Evolutionary conservation across 2,797 vertebrate species (phyloP).

Genomic region (Tiaroga cobitis): DNA sequence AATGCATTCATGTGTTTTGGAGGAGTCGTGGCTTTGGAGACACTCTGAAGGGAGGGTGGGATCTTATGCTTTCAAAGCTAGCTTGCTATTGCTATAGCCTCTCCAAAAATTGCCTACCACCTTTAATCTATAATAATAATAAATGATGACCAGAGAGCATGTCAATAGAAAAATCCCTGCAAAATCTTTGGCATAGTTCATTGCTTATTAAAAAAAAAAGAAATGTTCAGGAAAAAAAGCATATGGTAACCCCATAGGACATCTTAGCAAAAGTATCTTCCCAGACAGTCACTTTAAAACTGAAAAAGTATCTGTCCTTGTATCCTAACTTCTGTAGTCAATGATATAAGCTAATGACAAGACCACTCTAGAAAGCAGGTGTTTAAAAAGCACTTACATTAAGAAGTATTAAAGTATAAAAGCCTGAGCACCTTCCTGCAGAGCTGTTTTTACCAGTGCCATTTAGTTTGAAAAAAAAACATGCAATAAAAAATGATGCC

Average conservation of each 20-base stretch:
- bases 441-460: slow-evolving; percentile 3
- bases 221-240: background rate
- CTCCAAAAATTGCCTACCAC: too few relatives aligned
- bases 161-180: background rate
- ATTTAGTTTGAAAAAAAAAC: slow-evolving; percentile 10
- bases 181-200: background rate
- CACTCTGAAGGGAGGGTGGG: too few relatives aligned
- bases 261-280: background rate
- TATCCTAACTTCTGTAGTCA: background rate
- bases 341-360: background rate
- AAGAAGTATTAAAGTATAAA: background rate
- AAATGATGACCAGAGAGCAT: background rate
- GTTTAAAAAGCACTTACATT: slow-evolving; percentile 11
- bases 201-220: background rate
- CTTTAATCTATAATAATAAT: background rate
- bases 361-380: slow-evolving; percentile 1
- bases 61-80: too few relatives aligned
- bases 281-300: background rate
- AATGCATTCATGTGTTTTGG: too few relatives aligned
- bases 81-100: too few relatives aligned
- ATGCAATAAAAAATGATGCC: background rate
- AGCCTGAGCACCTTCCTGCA: slow-evolving; percentile 3
- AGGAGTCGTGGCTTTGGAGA: too few relatives aligned
- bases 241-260: background rate
- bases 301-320: background rate